phyloP scores from a whole-genome alignment of 2,113 vertebrate genomes.

The Sebastes fasciatus region DNA sequence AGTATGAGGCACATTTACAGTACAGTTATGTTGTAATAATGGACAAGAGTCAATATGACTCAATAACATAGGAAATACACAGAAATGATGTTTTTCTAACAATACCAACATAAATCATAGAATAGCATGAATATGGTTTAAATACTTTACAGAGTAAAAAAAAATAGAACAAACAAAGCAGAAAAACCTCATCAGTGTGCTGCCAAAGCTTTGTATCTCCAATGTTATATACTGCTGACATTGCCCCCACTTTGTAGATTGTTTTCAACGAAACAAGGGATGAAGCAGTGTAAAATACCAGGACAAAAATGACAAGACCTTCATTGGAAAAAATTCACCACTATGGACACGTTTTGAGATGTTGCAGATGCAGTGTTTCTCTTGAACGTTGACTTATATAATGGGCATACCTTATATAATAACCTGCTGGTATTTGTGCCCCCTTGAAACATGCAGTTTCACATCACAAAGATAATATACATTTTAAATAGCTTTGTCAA shows the following conservation, averaged over 20 bases:
- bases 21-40: conserved; percentile 58
- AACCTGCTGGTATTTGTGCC: conserved; percentile 12
- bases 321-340: neutral
- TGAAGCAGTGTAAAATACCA: neutral
- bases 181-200: conserved; percentile 38
- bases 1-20: conserved; percentile 65
- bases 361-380: conserved; percentile 7
- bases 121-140: conserved; percentile 69
- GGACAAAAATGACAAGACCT: neutral
- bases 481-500: conserved; percentile 26
- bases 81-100: conserved; percentile 40
- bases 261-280: neutral
- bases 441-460: conserved; percentile 41
- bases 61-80: conserved; percentile 66
- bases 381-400: conserved; percentile 1
- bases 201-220: conserved; percentile 25
- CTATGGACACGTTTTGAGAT: neutral
- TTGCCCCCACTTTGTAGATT: neutral
- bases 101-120: conserved; percentile 39
- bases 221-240: neutral
- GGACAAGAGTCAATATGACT: conserved; percentile 86
- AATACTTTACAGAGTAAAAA: conserved; percentile 81
- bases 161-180: conserved; percentile 47
- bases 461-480: conserved; percentile 41
- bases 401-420: conserved; percentile 33